A percentile compares a stretch with the other conserved stretches of the same genome.
Conservation (phyloP, 2,888 invertebrate genomes). For the Calameuta pallipes region DNA sequence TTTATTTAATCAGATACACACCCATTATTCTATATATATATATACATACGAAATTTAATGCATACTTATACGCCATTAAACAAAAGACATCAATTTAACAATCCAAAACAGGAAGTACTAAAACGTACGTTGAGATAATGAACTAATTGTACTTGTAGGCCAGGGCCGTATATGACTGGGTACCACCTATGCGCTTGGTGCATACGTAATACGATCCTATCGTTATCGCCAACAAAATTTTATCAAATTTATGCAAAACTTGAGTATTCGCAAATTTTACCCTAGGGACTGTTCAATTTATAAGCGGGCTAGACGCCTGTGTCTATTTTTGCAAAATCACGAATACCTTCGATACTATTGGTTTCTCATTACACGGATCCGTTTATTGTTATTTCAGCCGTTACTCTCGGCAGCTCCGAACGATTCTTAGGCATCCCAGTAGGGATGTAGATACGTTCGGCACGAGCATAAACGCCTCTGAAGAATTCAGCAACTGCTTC, state of each 20-base stretch:
- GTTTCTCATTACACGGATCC: conserved; percentile 48
- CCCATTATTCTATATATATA: background rate
- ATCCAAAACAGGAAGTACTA: background rate
- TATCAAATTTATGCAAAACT: background rate
- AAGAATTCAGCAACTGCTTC: conserved; percentile 41
- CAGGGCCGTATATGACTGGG: background rate
- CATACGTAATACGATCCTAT: background rate
- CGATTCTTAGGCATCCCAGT: conserved; percentile 4
- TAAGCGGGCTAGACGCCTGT: background rate
- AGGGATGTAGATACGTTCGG: conserved; percentile 5
- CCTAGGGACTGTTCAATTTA: background rate
- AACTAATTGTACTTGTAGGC: background rate
- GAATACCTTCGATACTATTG: conserved; percentile 38
- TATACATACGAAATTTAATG: background rate
- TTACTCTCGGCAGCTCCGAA: conserved; percentile 14
- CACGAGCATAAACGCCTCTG: conserved; percentile 20
- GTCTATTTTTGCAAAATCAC: background rate
- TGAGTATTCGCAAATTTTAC: background rate
- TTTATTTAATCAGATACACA: conserved; percentile 9
- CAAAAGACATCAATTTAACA: background rate
- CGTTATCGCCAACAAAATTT: background rate
- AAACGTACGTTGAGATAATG: background rate
- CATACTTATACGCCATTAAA: background rate
- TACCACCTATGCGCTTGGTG: background rate
- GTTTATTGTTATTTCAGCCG: conserved; percentile 41